Conservation (phyloP, 2,113 vertebrate species). For the Pithys albifrons region DNA sequence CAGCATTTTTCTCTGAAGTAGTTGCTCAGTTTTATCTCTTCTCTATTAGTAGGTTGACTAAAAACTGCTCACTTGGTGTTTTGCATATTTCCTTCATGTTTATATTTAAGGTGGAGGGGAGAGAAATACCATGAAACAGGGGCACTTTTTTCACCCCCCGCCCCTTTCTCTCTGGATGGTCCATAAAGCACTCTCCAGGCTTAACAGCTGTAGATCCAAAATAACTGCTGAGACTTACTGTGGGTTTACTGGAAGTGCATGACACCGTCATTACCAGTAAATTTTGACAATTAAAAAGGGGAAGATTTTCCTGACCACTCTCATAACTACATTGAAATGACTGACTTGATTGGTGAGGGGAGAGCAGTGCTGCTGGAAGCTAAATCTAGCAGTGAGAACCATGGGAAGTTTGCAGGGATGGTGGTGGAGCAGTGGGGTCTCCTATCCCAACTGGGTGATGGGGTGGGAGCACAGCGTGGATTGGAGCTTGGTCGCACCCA, state of each 20-base stretch:
- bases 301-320: not conserved
- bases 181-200: not conserved
- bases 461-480: fast-evolving
- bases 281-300: not conserved
- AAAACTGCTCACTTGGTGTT: not conserved
- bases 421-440: not conserved
- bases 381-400: not conserved
- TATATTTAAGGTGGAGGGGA: not conserved
- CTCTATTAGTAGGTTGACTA: not conserved
- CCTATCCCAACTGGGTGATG: fast-evolving
- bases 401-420: fast-evolving
- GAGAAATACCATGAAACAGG: not conserved
- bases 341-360: not conserved
- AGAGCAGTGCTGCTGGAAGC: not conserved
- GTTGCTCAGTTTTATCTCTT: not conserved
- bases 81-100: not conserved
- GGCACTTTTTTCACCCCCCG: not conserved
- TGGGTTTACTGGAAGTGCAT: not conserved
- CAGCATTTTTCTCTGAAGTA: not conserved
- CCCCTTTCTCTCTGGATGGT: not conserved
- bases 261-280: not conserved
- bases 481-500: fast-evolving
- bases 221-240: not conserved
- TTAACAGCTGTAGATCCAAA: not conserved
- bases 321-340: not conserved